Base-by-base conservation (phyloP, 2,797 vertebrate species). In the Diglossa cyanea region DNA sequence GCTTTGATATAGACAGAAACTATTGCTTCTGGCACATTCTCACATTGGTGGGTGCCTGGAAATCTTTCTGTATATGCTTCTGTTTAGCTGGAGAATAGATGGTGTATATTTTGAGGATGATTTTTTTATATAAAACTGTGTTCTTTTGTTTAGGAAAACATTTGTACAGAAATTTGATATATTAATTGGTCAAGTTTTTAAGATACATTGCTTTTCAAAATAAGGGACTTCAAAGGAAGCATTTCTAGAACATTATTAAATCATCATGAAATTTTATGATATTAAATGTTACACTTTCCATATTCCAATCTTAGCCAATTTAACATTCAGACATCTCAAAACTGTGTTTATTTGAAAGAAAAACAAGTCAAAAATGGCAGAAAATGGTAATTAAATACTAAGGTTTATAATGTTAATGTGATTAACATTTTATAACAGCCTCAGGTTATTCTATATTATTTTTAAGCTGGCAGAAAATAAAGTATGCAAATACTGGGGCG, bases 311-410 rank as follows among this genome's bases (percentile, higher is more conserved):
- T 88, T 93, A 74, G 65, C 16, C 50, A 85, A 51, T 78, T 66
- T 85, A 91, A 91, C 80, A 85, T 86, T 93, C 86, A 95, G 61
- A 33, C 39, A 88, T 61, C 25, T 24, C 28, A 23, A 88, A 88
- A 88, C 48, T 80, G 24, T 80, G 95, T 94, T 92, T 35, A 70
- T 91, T 80, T 94, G 76, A 95, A 96, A 79, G 58, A 94, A 88
- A 97, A 95, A 63, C 70, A 93, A 90, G 67, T 50, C 33, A 87
- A 72, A 92, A 94, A 94, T 61, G 10, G 23, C 73, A 94, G 65
- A 92, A 76, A 87, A 35, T 39, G 10, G 20, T 70, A 89, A 94
- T 95, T 93, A 95, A 95, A 89, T 87, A 60, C 76, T 83, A 78
- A 13, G 4, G 9, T 71, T 92, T 89, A 79, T 58, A 73, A 65